A percentile compares a stretch with the other conserved stretches of the same genome.
phyloP scores from a whole-genome alignment of 2,113 vertebrate genomes.

The Apaloderma vittatum region DNA sequence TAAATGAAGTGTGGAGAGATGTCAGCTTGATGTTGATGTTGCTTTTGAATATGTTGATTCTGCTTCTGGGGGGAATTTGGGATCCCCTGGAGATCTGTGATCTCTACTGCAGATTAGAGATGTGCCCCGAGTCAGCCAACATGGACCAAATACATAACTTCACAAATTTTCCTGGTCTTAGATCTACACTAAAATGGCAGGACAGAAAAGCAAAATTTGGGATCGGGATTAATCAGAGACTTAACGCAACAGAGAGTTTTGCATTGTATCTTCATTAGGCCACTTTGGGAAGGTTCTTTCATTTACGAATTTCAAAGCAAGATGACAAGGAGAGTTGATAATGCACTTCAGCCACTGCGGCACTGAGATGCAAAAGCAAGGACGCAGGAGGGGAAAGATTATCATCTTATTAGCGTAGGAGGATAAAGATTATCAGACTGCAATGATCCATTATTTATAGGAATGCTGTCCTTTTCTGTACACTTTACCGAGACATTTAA shows the following conservation, averaged over 20 bases:
- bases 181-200: background rate
- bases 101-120: background rate
- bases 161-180: background rate
- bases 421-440: conserved; percentile 61
- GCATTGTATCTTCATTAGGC: background rate
- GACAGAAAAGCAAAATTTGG: background rate
- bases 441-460: conserved; percentile 74
- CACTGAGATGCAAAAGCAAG: conserved; percentile 59
- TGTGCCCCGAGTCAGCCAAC: background rate
- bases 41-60: background rate
- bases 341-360: conserved; percentile 4
- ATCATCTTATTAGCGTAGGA: conserved; percentile 66
- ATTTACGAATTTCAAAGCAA: conserved; percentile 47
- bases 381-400: conserved; percentile 67
- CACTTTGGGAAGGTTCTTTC: conserved; percentile 58
- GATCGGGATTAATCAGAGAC: background rate
- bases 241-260: background rate
- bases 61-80: background rate
- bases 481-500: conserved; percentile 49
- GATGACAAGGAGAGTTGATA: conserved; percentile 4
- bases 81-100: background rate
- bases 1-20: background rate
- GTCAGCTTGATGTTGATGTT: background rate
- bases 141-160: background rate
- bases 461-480: conserved; percentile 19